These are phyloP conservation scores for Penaeus monodon DNA, from an alignment of 2,888 invertebrate species.

Conservation along the genomic window DNA sequence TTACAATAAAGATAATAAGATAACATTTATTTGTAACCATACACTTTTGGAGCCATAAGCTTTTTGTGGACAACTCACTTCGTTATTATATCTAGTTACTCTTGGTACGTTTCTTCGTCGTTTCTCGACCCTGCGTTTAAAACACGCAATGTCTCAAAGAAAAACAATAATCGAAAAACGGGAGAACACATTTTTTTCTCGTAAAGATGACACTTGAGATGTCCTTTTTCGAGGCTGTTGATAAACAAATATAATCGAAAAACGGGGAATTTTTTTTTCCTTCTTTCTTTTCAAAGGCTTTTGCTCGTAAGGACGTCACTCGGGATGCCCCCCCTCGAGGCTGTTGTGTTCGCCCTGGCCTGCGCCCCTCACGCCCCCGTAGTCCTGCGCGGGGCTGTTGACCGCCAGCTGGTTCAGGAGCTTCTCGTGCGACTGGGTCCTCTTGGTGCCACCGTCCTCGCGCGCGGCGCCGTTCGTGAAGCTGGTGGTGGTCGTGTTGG, in stretches of 20 bases:
- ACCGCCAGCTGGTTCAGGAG: background rate
- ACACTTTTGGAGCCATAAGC: too few species aligned
- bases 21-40: too few species aligned
- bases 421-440: background rate
- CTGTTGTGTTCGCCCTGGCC: constrained; percentile 1
- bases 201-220: too few species aligned
- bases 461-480: constrained; percentile 48
- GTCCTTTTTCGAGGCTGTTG: background rate
- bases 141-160: too few species aligned
- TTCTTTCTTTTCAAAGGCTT: background rate
- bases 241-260: background rate
- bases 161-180: too few species aligned
- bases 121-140: too few species aligned
- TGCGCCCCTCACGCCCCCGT: constrained; percentile 5
- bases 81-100: too few species aligned
- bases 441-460: constrained; percentile 13
- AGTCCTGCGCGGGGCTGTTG: background rate
- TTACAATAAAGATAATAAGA: background rate
- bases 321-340: background rate
- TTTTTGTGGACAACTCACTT: too few species aligned
- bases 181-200: too few species aligned
- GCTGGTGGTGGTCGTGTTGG: constrained; percentile 24
- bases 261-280: background rate
- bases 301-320: background rate
- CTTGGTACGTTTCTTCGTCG: too few species aligned